A percentile compares a stretch with the other conserved stretches of the same genome.
Evolutionary conservation across 37 sponge, comb jelly and placozoan genomes (phyloP).

Genomic region (Theonella swinhoei): DNA sequence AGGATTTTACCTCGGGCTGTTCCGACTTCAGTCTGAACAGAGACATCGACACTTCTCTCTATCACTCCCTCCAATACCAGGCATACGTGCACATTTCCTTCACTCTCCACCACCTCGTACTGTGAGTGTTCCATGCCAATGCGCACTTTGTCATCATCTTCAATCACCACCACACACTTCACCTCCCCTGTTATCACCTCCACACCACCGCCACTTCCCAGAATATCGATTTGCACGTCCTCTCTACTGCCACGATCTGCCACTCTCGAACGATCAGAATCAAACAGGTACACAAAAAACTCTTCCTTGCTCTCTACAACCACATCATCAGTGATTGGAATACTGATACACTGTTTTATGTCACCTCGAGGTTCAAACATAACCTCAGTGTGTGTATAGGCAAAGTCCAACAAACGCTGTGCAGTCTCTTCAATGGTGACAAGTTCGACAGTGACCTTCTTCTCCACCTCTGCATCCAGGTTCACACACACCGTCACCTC

Average conservation of each 20-base stretch:
- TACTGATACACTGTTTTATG: not conserved
- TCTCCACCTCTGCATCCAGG: not conserved
- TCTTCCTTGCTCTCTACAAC: slow-evolving; percentile 16
- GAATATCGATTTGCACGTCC: not conserved
- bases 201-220: slow-evolving; percentile 11
- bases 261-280: not conserved
- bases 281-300: not conserved
- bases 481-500: not conserved
- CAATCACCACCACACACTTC: not conserved
- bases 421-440: not conserved
- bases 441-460: not conserved
- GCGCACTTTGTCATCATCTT: slow-evolving; percentile 18
- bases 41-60: slow-evolving; percentile 8
- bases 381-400: not conserved
- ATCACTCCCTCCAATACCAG: slow-evolving; percentile 14
- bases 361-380: not conserved
- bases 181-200: not conserved
- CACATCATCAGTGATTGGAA: slow-evolving; percentile 18
- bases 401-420: not conserved
- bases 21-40: not conserved
- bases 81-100: not conserved
- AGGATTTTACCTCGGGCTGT: slow-evolving; percentile 23
- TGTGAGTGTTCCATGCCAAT: not conserved
- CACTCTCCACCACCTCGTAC: slow-evolving; percentile 10
- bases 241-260: not conserved